Evolutionary conservation across 1,140 invertebrate genomes (phyloP), one percentile per base, ranked within the genome.

Genomic region (Elysia chlorotica): DNA sequence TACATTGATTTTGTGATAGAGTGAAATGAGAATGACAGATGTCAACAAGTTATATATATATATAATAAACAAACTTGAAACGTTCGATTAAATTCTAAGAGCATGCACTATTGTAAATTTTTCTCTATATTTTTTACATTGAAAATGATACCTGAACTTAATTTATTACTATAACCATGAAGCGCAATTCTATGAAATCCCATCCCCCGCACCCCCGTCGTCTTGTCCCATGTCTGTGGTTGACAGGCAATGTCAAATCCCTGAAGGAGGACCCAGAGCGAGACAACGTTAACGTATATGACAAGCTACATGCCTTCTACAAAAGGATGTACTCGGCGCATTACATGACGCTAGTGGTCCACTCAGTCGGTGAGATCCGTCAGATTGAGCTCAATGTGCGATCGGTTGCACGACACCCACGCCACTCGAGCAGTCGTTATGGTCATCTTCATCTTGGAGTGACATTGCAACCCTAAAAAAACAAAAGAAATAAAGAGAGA

Each of bases 241-340:
- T 38, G 37, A 23, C 74, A 87, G 86, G 86, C 6, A 87, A 85
- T 71, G 86, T 92, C 30, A 88, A 91, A 68, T 94, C 94, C 0
- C 88, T 97, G n/a, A 90, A 90, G 57, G 91, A 73, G 2, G 63
- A 74, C 38, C 85, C 85, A 35, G 67, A 74, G 38, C 59, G 80
- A 65, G 75, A 80, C 28, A 76, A 75, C 25, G 78, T 85, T 33
- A 74, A 85, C 74, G 77, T 87, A n/a, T 83, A 86, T 67, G 77
- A 71, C 2, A 37, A 76, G 33, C 76, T 86, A 17, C 74, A 77
- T 41, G 74, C 74, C 4, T 86, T 85, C 68, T 81, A 78, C 66
- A 59, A 76, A 21, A 73, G 74, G 33, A 78, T 80, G 66, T 87
- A 87, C 65, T 81, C 81, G 4, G 79, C 86, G 3, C 81, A 86